Evolutionary conservation across 2,113 vertebrate genomes (phyloP).

Genomic region (Microcebus jonahi): DNA sequence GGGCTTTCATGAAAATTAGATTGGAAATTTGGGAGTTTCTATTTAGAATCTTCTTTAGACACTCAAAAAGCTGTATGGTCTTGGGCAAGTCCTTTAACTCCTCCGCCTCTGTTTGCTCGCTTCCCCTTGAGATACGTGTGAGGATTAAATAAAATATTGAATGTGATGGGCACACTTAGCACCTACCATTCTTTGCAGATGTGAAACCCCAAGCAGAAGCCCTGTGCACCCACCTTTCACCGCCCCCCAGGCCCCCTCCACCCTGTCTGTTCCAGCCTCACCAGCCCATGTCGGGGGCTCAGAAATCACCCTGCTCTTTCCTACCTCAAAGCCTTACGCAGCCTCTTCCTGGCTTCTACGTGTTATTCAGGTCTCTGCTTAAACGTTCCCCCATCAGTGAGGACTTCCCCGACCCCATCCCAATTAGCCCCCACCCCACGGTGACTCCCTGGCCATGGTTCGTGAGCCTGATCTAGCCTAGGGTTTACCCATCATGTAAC

Average conservation of each 20-base stretch:
- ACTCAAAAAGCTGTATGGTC: not conserved
- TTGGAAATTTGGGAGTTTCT: not conserved
- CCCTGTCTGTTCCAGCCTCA: not conserved
- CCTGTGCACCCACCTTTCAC: not conserved
- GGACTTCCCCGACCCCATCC: not conserved
- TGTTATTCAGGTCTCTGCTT: not conserved
- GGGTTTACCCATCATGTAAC: too few relatives aligned
- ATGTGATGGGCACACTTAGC: too few relatives aligned
- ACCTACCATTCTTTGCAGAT: not conserved
- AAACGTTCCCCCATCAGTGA: not conserved
- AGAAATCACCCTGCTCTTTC: not conserved
- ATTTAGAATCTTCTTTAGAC: not conserved
- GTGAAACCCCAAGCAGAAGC: not conserved
- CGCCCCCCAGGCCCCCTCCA: not conserved
- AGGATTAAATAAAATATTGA: not conserved
- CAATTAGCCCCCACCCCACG: accelerated
- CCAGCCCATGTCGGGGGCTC: not conserved
- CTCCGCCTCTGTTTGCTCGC: not conserved
- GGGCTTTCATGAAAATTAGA: not conserved
- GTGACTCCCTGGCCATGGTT: not conserved
- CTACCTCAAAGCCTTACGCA: not conserved
- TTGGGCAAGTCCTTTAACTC: not conserved
- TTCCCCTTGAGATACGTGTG: accelerated
- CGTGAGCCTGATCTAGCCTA: not conserved
- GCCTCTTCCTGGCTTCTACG: not conserved